Base-by-base conservation (phyloP, 2,113 vertebrate genomes). In the Dissostichus mawsoni region DNA sequence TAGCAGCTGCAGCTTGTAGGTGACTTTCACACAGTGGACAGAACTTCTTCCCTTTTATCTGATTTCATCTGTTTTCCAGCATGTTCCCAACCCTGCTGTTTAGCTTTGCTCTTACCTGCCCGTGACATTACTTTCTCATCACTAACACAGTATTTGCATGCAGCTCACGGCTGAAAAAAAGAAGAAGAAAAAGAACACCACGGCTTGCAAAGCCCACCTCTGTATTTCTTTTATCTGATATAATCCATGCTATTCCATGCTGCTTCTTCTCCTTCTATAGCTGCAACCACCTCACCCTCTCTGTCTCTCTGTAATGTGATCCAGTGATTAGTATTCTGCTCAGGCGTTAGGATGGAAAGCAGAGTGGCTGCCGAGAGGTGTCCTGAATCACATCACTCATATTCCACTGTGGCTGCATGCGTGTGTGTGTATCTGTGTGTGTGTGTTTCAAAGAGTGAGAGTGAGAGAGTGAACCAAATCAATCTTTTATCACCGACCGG, bases 321-420 rank as follows among this genome's bases (percentile, higher is more conserved):
- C 91, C 85, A 76, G 87, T 89, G 86, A 93, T 94, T 94, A 94
- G 91, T 94, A 94, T 94, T 94, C 93, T 78, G 84, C 85, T 92
- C 93, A 94, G 90, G 87, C 90, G 7, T 84, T 69, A 58, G 90
- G 89, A 91, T 91, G 93, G 93, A 91, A 92, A 93, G 91, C 92
- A 90, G 90, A 93, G 91, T 92, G 89, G 92, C 90, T 93, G 92
- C 89, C 89, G 89, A 93, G 93, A 94, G 91, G 91, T 92, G 93
- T 90, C 90, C 92, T 93, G 91, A 93, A 94, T 93, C 92, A 89
- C 92, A 94, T 93, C 92, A 91, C 87, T 93, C 92, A 93, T 92
- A 91, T 91, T 92, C 86, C 83, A 67, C 74, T 84, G 10, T 17
- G 64, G 75, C 78, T 65, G 81, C 69, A 74, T 12, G 59, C 66